Evolutionary conservation across 1,140 invertebrate species (phyloP), one percentile per base, ranked within the genome.

Genomic region (Epicauta chinensis): DNA sequence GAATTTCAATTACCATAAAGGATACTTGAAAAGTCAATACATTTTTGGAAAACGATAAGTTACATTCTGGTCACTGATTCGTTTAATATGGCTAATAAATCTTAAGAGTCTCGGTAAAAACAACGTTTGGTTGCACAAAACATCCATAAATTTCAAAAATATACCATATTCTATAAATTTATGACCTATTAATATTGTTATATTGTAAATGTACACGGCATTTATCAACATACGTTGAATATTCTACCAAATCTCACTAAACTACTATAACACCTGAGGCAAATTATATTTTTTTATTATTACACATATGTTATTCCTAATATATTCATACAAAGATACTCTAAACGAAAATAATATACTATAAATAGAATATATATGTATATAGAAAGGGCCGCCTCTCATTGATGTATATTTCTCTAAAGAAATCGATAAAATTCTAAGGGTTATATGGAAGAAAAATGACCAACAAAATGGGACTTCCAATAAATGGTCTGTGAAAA

Each of bases 151-250:
- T 47, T 47, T 47, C 45, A 47, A 47, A 47, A 47, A 47, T 47
- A 37, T 47, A 47, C 45, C 45, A 47, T 47, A 47, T 47, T 47
- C 45, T 47, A 47, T 47, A 47, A 47, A 47, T 47, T 47, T 47
- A 47, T 47, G 45, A 47, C 45, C 45, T 47, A 47, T 47, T 47
- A 47, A 47, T 47, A 47, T 47, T 47, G 45, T 47, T 47, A 47
- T 47, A 47, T 47, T 47, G 45, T 47, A 47, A 47, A 47, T 47
- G 45, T 37, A 47, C 45, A 47, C 38, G 45, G 45, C 45, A 47
- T 47, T 47, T 47, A 38, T 47, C 45, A 47, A 47, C 45, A 47
- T 37, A 38, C 38, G 30, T 13, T 14, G 34, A 47, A 47, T 47
- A 38, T 47, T 47, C 38, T 37, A 47, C 45, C 16, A 23, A 23